Evolutionary conservation across 2,797 vertebrate species (phyloP).

Genomic region (Champsocephalus esox): DNA sequence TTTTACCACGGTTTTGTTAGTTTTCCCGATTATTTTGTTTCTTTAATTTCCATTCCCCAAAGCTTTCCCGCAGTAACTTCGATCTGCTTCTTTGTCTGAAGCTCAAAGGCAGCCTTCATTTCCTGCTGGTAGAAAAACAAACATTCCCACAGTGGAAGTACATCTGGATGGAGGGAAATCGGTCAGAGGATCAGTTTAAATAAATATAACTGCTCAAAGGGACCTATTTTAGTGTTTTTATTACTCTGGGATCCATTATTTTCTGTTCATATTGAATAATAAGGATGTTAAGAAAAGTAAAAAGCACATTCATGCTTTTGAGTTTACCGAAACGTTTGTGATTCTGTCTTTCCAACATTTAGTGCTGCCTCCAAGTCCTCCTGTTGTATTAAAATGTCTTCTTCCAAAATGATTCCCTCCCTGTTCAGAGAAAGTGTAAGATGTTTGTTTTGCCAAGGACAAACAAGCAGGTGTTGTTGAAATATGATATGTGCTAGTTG

Average conservation of each 20-base stretch:
- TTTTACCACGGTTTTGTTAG: constrained; percentile 39
- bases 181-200: constrained; percentile 1
- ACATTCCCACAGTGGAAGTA: constrained; percentile 46
- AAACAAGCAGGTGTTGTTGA: constrained; percentile 31
- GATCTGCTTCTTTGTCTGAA: constrained; percentile 39
- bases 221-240: constrained; percentile 39
- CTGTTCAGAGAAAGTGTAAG: constrained; percentile 17
- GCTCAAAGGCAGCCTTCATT: constrained; percentile 45
- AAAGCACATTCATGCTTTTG: constrained; percentile 37
- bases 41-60: constrained; percentile 9
- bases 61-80: constrained; percentile 36
- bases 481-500: constrained; percentile 37
- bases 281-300: constrained; percentile 24
- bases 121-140: constrained; percentile 66
- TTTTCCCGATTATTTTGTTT: constrained; percentile 53
- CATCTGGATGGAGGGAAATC: constrained; percentile 29
- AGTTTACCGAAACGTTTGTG: constrained; percentile 33
- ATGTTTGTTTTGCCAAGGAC: constrained; percentile 28
- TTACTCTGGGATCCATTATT: constrained; percentile 21
- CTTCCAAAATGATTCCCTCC: constrained; percentile 16
- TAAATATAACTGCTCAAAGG: constrained; percentile 25
- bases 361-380: constrained; percentile 23
- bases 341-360: constrained; percentile 24
- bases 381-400: constrained; percentile 23
- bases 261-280: constrained; percentile 72